Conservation (phyloP, 2,797 vertebrate species). For the Pseudomugil gertrudae region DNA sequence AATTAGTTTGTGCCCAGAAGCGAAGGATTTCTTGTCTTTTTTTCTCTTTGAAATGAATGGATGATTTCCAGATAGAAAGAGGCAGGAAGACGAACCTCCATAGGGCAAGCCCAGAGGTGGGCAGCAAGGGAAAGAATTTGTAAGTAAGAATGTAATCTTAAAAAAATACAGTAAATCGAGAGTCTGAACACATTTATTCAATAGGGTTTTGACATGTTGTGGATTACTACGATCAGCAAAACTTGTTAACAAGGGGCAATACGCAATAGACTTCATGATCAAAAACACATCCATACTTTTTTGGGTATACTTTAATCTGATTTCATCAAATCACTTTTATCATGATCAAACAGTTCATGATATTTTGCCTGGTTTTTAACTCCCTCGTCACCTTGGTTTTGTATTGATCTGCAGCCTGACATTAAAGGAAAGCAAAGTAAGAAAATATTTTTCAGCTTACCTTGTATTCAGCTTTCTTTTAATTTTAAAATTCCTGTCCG, state of each 20-base stretch:
- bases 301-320: background rate
- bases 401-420: background rate
- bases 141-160: background rate
- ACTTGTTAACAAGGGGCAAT: background rate
- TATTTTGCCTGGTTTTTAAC: background rate
- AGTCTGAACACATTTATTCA: background rate
- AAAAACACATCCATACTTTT: background rate
- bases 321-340: background rate
- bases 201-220: background rate
- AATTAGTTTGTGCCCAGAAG: constrained; percentile 33
- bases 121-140: background rate
- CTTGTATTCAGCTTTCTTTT: too few relatives aligned
- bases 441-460: background rate
- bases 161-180: background rate
- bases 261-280: background rate
- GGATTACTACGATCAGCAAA: background rate
- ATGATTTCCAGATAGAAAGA: background rate
- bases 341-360: background rate
- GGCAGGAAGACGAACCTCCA: background rate
- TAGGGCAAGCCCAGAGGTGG: background rate
- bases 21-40: background rate
- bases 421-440: background rate
- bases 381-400: background rate
- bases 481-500: too few relatives aligned
- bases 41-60: constrained; percentile 15